Conservation (phyloP, 2,797 vertebrate species). For the Cossypha caffra region DNA sequence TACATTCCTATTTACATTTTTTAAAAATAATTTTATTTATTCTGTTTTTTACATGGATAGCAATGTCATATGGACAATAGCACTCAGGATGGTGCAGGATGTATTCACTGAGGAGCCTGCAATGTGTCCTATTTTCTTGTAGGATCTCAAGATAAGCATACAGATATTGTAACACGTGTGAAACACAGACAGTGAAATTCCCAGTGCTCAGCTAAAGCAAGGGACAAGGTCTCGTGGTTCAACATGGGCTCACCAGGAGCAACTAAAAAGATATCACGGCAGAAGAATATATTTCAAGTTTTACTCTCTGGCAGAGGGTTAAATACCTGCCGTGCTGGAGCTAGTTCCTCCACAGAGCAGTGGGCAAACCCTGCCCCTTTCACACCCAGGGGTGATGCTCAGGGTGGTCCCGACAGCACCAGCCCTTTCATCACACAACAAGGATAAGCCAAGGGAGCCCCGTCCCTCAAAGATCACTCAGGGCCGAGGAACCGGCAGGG, state of each 20-base stretch:
- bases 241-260: neutral
- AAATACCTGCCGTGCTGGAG: rapidly evolving
- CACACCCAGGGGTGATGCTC: rapidly evolving
- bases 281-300: neutral
- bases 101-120: neutral
- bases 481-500: rapidly evolving
- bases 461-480: neutral
- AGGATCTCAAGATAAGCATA: neutral
- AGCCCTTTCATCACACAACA: neutral
- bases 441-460: neutral
- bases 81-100: no score
- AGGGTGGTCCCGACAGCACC: neutral
- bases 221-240: neutral
- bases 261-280: neutral
- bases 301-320: neutral
- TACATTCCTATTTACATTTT: neutral
- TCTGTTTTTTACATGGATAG: neutral
- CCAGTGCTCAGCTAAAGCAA: neutral
- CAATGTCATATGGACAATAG: rapidly evolving
- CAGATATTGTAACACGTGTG: neutral
- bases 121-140: rapidly evolving
- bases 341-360: neutral
- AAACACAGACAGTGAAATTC: neutral
- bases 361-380: neutral
- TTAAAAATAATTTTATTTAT: neutral